Evolutionary conservation across 2,888 invertebrate species (phyloP).

Genomic region (Pristionchus japonicus): DNA sequence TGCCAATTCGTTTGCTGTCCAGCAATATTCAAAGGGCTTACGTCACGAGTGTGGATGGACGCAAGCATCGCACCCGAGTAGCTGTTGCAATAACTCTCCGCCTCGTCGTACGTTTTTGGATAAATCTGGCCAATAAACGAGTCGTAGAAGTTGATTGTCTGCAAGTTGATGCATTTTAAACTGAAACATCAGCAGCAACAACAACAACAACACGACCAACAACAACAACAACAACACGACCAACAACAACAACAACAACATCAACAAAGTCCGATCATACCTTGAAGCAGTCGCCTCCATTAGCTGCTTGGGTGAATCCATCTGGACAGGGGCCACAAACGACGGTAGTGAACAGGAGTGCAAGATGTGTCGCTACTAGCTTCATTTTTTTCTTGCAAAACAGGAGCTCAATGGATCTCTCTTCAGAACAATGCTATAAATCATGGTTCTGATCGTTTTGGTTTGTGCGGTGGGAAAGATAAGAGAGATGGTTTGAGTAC

Average conservation of each 20-base stretch:
- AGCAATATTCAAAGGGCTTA: too few relatives aligned
- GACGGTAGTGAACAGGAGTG: too few relatives aligned
- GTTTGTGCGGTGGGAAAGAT: too few relatives aligned
- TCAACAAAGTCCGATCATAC: not conserved
- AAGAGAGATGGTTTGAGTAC: too few relatives aligned
- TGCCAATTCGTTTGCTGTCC: too few relatives aligned
- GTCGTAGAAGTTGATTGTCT: not conserved
- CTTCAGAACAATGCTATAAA: too few relatives aligned
- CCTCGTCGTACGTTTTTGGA: not conserved
- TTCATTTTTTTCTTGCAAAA: too few relatives aligned
- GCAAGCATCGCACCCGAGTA: not conserved
- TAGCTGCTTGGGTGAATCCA: not conserved
- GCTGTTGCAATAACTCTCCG: not conserved
- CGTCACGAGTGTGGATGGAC: not conserved
- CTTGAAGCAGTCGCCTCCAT: not conserved
- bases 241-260: too few relatives aligned
- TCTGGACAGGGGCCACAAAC: not conserved
- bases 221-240: too few relatives aligned
- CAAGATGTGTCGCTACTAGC: too few relatives aligned
- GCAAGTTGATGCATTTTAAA: not conserved
- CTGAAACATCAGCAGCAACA: not conserved
- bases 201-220: not conserved
- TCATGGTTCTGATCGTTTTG: too few relatives aligned
- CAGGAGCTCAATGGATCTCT: too few relatives aligned
- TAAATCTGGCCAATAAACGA: not conserved